phyloP scores from a whole-genome alignment of 1,140 invertebrate genomes.

The Drosophila eugracilis region DNA sequence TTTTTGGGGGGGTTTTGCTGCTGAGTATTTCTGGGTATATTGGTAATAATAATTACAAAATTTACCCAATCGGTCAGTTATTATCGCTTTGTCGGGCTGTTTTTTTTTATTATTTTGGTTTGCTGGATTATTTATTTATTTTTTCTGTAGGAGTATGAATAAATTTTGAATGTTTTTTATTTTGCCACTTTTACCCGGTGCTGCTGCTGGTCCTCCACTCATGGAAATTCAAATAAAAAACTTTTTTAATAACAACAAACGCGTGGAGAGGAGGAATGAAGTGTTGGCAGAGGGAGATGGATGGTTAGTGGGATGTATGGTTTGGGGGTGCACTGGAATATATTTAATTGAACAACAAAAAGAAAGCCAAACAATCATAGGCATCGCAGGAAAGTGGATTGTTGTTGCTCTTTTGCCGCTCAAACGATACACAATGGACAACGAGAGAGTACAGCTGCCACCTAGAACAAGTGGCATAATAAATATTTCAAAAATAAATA shows the following conservation, averaged over 20 bases:
- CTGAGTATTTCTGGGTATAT: slow-evolving; percentile 14
- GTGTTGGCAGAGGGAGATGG: background rate
- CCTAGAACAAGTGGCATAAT: slow-evolving; percentile 44
- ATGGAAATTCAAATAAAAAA: slow-evolving; percentile 59
- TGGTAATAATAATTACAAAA: slow-evolving; percentile 42
- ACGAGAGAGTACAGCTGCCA: slow-evolving; percentile 24
- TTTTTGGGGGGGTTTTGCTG: background rate
- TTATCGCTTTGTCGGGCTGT: slow-evolving; percentile 21
- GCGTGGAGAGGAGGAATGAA: background rate
- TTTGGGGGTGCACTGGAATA: slow-evolving; percentile 26
- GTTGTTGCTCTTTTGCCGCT: slow-evolving; percentile 55
- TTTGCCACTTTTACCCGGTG: slow-evolving; percentile 26
- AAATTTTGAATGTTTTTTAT: slow-evolving; percentile 3
- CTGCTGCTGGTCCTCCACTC: slow-evolving; percentile 7
- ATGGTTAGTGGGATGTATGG: background rate
- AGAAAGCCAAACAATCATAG: slow-evolving; percentile 53
- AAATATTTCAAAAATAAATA: slow-evolving; percentile 35
- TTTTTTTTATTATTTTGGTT: no score
- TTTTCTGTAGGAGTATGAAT: slow-evolving; percentile 10
- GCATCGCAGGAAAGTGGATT: slow-evolving; percentile 39
- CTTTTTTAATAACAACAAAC: slow-evolving; percentile 57
- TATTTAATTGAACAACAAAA: slow-evolving; percentile 77
- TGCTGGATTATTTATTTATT: slow-evolving; percentile 28
- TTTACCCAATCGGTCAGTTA: slow-evolving; percentile 44
- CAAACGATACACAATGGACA: slow-evolving; percentile 72